These are phyloP conservation scores for Monoplex corrugatus DNA, from an alignment of 2,888 invertebrate species.

Conservation along the genomic window DNA sequence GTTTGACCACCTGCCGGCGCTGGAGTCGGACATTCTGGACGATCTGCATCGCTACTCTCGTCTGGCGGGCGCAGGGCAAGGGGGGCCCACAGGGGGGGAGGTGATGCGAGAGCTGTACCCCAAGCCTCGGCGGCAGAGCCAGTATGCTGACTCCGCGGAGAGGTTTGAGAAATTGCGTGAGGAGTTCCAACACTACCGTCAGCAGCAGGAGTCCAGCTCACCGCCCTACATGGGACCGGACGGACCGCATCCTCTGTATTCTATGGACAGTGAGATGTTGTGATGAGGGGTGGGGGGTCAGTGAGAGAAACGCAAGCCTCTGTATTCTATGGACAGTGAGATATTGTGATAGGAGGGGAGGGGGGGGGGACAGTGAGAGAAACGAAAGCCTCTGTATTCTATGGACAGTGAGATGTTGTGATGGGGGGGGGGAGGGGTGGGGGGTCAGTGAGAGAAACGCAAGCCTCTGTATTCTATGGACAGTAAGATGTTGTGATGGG, in stretches of 20 bases:
- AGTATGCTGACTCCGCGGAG: constrained; percentile 72
- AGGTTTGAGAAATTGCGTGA: constrained; percentile 75
- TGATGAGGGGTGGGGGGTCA: too few species aligned
- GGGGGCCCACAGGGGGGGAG: constrained; percentile 54
- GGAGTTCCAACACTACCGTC: constrained; percentile 75
- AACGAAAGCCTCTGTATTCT: too few species aligned
- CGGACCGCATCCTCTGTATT: constrained; percentile 48
- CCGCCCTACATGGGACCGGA: neutral
- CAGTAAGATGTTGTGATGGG: too few species aligned
- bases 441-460: too few species aligned
- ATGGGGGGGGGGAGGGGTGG: too few species aligned
- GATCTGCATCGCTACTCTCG: constrained; percentile 67
- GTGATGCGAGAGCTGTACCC: constrained; percentile 63
- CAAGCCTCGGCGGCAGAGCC: constrained; percentile 59
- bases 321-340: too few species aligned
- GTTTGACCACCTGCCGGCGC: constrained; percentile 88
- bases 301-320: too few species aligned
- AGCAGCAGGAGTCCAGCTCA: constrained; percentile 56
- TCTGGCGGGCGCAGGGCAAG: constrained; percentile 57
- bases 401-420: too few species aligned
- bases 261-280: constrained; percentile 68
- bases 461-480: too few species aligned
- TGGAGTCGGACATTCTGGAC: constrained; percentile 72
- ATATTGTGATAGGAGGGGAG: too few species aligned
- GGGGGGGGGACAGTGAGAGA: too few species aligned